Evolutionary conservation across 1,140 invertebrate genomes (phyloP).

Genomic region (Mactra quadrangularis): DNA sequence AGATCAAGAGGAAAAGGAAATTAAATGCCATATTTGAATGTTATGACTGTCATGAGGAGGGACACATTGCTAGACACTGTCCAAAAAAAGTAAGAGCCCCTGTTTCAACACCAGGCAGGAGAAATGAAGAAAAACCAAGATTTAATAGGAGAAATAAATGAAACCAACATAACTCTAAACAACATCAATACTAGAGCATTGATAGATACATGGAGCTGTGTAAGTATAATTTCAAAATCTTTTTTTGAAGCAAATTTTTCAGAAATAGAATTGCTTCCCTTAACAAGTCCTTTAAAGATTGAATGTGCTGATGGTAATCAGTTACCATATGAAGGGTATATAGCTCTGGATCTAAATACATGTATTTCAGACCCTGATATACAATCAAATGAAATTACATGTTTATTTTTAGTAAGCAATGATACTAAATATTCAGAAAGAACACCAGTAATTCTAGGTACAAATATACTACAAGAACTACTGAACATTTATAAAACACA

Average conservation of each 20-base stretch:
- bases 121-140: constrained; percentile 4
- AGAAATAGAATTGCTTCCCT: neutral
- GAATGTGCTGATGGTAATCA: constrained; percentile 60
- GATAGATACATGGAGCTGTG: constrained; percentile 3
- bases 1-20: neutral
- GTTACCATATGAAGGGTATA: constrained; percentile 60
- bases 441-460: constrained; percentile 50
- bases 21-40: neutral
- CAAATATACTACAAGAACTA: constrained; percentile 43
- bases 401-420: constrained; percentile 32
- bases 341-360: constrained; percentile 32
- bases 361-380: constrained; percentile 37
- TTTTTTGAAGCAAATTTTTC: constrained; percentile 1
- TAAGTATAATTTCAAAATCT: constrained; percentile 9
- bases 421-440: constrained; percentile 18
- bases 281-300: constrained; percentile 25
- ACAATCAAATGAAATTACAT: neutral
- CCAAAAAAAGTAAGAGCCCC: constrained; percentile 7
- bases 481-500: constrained; percentile 23
- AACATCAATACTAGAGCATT: constrained; percentile 2
- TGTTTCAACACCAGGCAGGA: neutral
- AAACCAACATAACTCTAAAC: constrained; percentile 2
- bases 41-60: constrained; percentile 4
- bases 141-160: constrained; percentile 17
- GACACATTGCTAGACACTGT: constrained; percentile 9